A percentile compares a stretch with the other conserved stretches of the same genome.
Evolutionary conservation across 1,140 invertebrate species (phyloP).

Genomic region (Aphaenogaster floridana): DNA sequence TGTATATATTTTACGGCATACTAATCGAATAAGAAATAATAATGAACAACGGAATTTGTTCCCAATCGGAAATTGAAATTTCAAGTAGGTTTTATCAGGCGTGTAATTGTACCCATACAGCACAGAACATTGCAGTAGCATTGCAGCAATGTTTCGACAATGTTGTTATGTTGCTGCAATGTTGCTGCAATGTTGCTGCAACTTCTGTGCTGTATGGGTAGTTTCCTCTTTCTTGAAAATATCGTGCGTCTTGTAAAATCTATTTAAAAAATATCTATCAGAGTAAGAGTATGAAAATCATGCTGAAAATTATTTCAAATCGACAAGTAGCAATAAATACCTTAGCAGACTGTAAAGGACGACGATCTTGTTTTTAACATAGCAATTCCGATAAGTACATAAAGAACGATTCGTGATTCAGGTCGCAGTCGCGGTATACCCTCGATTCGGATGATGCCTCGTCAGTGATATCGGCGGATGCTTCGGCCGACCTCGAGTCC

Average conservation of each 20-base stretch:
- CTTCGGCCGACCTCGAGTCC: conserved; percentile 82
- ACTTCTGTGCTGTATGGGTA: no score
- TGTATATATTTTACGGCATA: not conserved
- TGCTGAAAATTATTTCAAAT: not conserved
- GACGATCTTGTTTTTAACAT: not conserved
- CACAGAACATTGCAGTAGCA: no score
- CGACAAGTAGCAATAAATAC: not conserved
- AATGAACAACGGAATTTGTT: not conserved
- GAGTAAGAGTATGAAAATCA: not conserved
- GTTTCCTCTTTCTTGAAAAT: not conserved
- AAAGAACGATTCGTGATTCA: not conserved
- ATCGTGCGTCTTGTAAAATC: not conserved
- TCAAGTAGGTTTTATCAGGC: not conserved
- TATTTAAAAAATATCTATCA: not conserved
- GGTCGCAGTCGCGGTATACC: conserved; percentile 77
- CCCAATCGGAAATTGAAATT: not conserved
- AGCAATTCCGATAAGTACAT: not conserved
- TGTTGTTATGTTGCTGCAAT: no score
- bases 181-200: no score
- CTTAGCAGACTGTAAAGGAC: not conserved
- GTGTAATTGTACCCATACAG: not conserved
- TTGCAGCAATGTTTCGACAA: no score
- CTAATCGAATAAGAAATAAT: conserved; percentile 12
- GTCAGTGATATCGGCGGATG: conserved; percentile 82
- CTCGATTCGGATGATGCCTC: conserved; percentile 84